Base-by-base conservation (phyloP, 2,113 vertebrate species). In the Macaca mulatta region DNA sequence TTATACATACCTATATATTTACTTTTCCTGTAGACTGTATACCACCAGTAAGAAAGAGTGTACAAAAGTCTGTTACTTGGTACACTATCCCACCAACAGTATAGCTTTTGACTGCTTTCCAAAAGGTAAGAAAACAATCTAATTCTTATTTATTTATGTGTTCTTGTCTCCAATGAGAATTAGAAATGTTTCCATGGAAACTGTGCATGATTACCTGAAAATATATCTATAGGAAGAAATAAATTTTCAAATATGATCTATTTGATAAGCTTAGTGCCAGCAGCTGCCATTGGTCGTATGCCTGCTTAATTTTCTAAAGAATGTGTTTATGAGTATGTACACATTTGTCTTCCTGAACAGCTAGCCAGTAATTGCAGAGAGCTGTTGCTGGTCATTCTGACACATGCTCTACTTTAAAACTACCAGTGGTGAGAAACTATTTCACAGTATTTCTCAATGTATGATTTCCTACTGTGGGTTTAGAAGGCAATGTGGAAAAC, bases 31-130 rank as follows among this genome's bases (percentile, higher is more conserved):
- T 99, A 99, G 98, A 99, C 98, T 98, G 98, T 96, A 97, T 98
- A 97, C 98, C 99, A 98, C 80, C 99, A 97, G 99, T 99, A 99
- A 99, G 98, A 98, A 99, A 99, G 98, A 99, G 98, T 98, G 99
- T 99, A 98, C 98, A 99, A 99, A 99, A 99, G 94, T 99, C 99
- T 98, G 99, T 99, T 97, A 99, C 99, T 98, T 99, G 99, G 99
- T 99, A 98, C 98, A 99, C 99, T 99, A 98, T 99, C 89, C 99
- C 99, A 99, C 99, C 99, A 98, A 98, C 99, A 99, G 99, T 98
- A 98, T 99, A 99, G 98, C 98, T 99, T 98, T 99, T 99, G 98
- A 98, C 99, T 98, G 99, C 99, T 98, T 98, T 97, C 97, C 81
- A 86, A 97, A 98, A 99, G 99, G 99, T 99, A 99, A 99, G 99